phyloP scores from a whole-genome alignment of 2,113 vertebrate genomes.

The Mesocricetus auratus region DNA sequence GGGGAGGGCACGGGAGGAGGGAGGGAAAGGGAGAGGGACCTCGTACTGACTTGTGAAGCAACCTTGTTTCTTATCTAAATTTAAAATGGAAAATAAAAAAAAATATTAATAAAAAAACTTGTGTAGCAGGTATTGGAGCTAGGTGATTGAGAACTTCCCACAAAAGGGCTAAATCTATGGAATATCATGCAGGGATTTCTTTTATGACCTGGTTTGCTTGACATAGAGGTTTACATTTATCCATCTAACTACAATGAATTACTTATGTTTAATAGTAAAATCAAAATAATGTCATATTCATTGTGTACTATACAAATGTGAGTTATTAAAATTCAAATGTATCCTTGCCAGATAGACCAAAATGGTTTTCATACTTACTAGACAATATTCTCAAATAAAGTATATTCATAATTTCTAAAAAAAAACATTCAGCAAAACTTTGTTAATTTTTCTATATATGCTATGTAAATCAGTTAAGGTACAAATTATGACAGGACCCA shows the following conservation, averaged over 20 bases:
- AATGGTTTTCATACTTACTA: not conserved
- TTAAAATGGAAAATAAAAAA: too few relatives aligned
- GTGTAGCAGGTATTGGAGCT: not conserved
- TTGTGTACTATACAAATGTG: not conserved
- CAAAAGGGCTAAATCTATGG: not conserved
- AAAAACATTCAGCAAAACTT: too few relatives aligned
- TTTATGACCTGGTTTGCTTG: not conserved
- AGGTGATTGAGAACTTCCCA: not conserved
- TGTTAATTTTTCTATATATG: not conserved
- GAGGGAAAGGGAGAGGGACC: too few relatives aligned
- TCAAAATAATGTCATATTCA: not conserved
- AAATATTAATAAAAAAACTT: too few relatives aligned
- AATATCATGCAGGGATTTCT: not conserved
- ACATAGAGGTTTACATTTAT: not conserved
- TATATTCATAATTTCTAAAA: not conserved
- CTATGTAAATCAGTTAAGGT: not conserved
- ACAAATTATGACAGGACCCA: not conserved
- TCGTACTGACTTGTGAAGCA: too few relatives aligned
- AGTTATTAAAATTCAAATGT: not conserved
- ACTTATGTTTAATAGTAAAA: not conserved
- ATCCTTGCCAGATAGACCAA: not conserved
- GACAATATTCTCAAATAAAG: not conserved
- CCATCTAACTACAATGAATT: not conserved
- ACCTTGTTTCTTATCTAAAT: too few relatives aligned
- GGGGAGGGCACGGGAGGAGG: too few relatives aligned